Evolutionary conservation across 2,888 invertebrate genomes (phyloP).

Genomic region (Cylloceria caligata): DNA sequence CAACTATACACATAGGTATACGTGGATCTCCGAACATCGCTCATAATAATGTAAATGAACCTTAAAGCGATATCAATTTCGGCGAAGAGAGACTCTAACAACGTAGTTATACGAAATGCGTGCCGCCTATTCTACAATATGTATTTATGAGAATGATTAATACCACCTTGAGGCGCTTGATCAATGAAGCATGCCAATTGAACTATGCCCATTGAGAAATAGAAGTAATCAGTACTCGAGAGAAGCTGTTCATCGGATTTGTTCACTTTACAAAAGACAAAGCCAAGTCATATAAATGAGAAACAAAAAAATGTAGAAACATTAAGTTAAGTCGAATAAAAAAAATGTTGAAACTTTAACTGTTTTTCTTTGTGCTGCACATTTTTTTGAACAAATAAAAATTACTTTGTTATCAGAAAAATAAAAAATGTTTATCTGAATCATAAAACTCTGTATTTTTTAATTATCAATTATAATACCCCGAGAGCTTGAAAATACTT

Average conservation of each 20-base stretch:
- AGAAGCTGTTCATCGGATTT: constrained; percentile 6
- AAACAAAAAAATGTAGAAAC: neutral
- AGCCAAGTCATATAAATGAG: neutral
- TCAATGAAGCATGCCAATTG: constrained; percentile 58
- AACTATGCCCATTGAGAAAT: constrained; percentile 46
- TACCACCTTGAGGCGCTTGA: constrained; percentile 58
- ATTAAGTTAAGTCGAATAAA: neutral
- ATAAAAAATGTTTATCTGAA: too few relatives aligned
- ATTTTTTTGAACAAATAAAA: neutral
- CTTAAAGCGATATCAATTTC: constrained; percentile 8
- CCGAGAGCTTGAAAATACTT: too few relatives aligned
- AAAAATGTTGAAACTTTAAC: neutral
- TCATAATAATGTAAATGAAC: constrained; percentile 39
- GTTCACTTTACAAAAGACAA: neutral
- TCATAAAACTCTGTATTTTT: too few relatives aligned
- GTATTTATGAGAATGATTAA: constrained; percentile 43
- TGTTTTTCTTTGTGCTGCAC: neutral
- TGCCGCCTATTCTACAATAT: neutral
- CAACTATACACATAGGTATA: neutral
- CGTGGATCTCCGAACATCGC: neutral
- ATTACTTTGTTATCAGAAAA: neutral
- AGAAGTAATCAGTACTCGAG: constrained; percentile 33
- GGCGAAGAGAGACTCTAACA: too few relatives aligned
- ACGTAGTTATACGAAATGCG: neutral
- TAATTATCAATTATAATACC: too few relatives aligned